Base-by-base conservation (phyloP, 2,113 vertebrate genomes). In the Sorex araneus region DNA sequence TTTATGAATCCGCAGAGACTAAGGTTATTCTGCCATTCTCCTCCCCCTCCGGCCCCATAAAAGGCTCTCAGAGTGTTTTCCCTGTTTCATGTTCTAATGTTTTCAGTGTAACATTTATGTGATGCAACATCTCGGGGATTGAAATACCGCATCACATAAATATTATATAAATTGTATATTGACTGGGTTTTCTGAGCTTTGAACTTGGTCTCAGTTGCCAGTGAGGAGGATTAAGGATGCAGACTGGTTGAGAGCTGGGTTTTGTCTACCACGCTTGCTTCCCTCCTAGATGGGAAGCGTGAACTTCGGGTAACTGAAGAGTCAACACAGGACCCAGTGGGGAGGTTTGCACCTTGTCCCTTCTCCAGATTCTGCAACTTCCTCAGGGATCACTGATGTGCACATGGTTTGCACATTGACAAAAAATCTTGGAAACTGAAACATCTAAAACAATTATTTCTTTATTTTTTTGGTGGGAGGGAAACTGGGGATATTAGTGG, bases 401-500 rank as follows among this genome's bases (percentile, higher is more conserved):
- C 66, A 25, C 4, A 19, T 47, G 25, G 13, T 82, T 92, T 80
- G 27, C 32, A 50, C 19, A 67, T 32, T 74, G 63, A 57, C 21
- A 43, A n/a, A 67, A 43, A 63, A 8, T 16, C 28, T 70, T 78
- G 23, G 50, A 40, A 82, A n/a, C 43, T 45, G 50, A 9, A 70
- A 47, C 23, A 79, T 90, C 81, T 92, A 43, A 74, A 64, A 30
- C 27, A 79, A n/a, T 87, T 63, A 66, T 78, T 66, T 71, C 7
- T 40, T 40, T 50, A 50, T 50, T 50, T 50, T 47, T 50, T 50
- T 50, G 47, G 47, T 13, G 13, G 47, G 9, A 50, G 47, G 9
- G 9, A 50, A 50, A 50, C 47, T 50, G 47, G 47, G 13, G 9
- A 50, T 9, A 50, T 50, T 40, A 40, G 40, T 40, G 40, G 40